These are phyloP conservation scores for Tanypteryx hageni DNA, from an alignment of 2,888 invertebrate genomes.

Conservation along the genomic window DNA sequence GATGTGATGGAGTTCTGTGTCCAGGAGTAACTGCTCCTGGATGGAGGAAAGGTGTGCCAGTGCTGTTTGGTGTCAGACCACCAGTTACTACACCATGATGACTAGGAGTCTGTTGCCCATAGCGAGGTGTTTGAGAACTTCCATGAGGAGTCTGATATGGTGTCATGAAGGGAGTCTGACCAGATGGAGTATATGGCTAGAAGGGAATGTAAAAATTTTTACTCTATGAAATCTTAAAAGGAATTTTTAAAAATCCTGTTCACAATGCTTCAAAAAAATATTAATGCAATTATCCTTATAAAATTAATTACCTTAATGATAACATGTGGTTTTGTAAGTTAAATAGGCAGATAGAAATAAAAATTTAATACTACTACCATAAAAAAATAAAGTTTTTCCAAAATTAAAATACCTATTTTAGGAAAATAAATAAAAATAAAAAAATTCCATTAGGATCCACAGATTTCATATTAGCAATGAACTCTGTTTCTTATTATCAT, in stretches of 20 bases:
- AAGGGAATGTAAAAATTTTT: constrained; percentile 31
- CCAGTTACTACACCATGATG: constrained; percentile 71
- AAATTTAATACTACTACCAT: too few relatives aligned
- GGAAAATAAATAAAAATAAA: not conserved
- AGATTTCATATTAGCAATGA: too few relatives aligned
- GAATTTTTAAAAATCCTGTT: constrained; percentile 66
- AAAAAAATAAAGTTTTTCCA: too few relatives aligned
- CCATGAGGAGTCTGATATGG: constrained; percentile 85
- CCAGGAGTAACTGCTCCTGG: constrained; percentile 77
- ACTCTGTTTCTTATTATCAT: too few relatives aligned
- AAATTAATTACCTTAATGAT: too few relatives aligned
- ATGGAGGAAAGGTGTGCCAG: constrained; percentile 78
- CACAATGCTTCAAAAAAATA: constrained; percentile 56
- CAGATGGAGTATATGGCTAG: constrained; percentile 91
- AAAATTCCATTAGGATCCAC: not conserved
- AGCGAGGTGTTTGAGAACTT: constrained; percentile 82
- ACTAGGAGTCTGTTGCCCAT: constrained; percentile 77
- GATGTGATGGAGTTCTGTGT: constrained; percentile 73
- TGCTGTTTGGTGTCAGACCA: constrained; percentile 65
- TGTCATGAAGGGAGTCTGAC: constrained; percentile 96
- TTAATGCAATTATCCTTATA: not conserved
- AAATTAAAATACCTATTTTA: too few relatives aligned
- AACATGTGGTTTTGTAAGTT: too few relatives aligned
- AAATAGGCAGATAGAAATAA: too few relatives aligned
- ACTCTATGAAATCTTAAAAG: constrained; percentile 63